phyloP scores from a whole-genome alignment of 1,140 invertebrate genomes.

The Macrobrachium rosenbergii region DNA sequence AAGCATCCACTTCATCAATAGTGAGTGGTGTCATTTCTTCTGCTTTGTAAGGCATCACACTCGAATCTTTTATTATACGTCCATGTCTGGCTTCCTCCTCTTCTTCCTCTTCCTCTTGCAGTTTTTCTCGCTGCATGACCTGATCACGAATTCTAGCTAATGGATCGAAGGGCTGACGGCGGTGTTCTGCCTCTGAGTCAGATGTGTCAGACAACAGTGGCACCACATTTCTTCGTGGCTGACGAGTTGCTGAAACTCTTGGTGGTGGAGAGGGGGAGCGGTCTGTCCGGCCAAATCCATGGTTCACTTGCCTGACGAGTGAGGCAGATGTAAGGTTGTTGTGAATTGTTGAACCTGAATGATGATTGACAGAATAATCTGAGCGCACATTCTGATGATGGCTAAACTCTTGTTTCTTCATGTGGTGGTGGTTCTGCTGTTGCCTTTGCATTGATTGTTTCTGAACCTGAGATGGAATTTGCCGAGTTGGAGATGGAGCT shows the following conservation, averaged over 20 bases:
- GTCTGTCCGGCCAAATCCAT: slow-evolving; percentile 61
- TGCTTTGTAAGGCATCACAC: slow-evolving; percentile 3
- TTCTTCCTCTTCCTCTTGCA: slow-evolving; percentile 62
- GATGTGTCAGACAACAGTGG: slow-evolving; percentile 63
- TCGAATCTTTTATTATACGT: background rate
- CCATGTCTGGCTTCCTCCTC: slow-evolving; percentile 34
- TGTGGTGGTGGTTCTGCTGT: background rate
- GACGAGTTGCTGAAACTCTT: background rate
- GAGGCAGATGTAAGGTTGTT: slow-evolving; percentile 59
- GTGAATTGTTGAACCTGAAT: background rate
- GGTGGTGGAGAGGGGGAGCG: slow-evolving; percentile 62
- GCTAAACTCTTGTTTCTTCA: background rate
- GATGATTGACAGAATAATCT: background rate
- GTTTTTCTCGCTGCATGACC: slow-evolving; percentile 58
- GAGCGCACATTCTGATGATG: background rate
- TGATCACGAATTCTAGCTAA: slow-evolving; percentile 60
- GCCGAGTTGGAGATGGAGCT: background rate
- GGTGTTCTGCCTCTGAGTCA: slow-evolving; percentile 60
- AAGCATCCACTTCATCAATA: slow-evolving; percentile 65
- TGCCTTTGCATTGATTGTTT: background rate
- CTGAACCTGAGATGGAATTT: background rate
- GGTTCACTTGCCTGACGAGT: slow-evolving; percentile 60
- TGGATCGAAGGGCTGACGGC: slow-evolving; percentile 43
- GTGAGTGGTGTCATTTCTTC: slow-evolving; percentile 64
- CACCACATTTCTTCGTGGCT: slow-evolving; percentile 36